These are phyloP conservation scores for Diacarnus erythraeanus DNA, from an alignment of 37 sponge, comb jelly and placozoan genomes.

Conservation along the genomic window DNA sequence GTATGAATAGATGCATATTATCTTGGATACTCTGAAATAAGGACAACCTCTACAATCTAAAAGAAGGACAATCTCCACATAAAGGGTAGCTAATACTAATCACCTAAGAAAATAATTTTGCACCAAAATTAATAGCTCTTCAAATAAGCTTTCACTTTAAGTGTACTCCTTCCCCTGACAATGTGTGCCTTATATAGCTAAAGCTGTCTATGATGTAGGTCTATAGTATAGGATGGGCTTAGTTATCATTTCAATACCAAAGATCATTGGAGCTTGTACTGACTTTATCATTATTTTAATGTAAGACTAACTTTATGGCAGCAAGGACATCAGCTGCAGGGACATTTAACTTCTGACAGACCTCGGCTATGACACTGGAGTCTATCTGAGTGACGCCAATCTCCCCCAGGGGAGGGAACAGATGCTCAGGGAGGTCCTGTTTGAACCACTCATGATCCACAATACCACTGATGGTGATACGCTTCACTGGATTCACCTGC, in stretches of 20 bases:
- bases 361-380: slow-evolving; percentile 52
- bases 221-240: no score
- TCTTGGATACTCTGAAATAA: no score
- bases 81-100: no score
- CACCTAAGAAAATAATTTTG: no score
- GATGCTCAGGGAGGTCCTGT: slow-evolving; percentile 73
- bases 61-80: not conserved
- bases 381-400: slow-evolving; percentile 41
- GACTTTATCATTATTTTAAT: not conserved
- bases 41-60: no score
- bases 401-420: slow-evolving; percentile 65
- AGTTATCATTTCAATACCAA: not conserved
- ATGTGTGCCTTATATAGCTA: no score
- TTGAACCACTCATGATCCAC: slow-evolving; percentile 78
- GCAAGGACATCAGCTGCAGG: slow-evolving; percentile 21
- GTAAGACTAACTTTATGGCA: slow-evolving; percentile 9
- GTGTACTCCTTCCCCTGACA: no score
- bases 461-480: slow-evolving; percentile 86
- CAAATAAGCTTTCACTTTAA: no score
- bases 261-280: not conserved
- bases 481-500: slow-evolving; percentile 84
- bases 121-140: no score
- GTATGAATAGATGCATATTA: no score
- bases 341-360: slow-evolving; percentile 73
- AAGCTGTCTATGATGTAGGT: no score